phyloP scores from a whole-genome alignment of 1,140 invertebrate species.

The Panagrolaimus sp. region DNA sequence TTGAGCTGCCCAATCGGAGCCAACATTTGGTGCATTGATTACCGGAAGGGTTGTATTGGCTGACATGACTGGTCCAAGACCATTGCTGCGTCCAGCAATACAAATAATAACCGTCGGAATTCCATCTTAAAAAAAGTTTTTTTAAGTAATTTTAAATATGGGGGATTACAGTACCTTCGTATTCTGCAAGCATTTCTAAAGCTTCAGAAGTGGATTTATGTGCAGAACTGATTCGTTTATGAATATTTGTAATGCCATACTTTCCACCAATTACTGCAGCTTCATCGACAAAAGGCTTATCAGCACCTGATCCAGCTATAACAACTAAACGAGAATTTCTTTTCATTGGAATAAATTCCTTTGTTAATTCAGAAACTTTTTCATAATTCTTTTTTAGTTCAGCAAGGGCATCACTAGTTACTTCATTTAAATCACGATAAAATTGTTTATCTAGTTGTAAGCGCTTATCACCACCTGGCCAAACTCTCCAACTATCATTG shows the following conservation, averaged over 20 bases:
- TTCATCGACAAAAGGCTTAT: conserved; percentile 62
- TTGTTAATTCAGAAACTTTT: conserved; percentile 64
- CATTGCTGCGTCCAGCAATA: conserved; percentile 91
- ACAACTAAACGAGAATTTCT: conserved; percentile 68
- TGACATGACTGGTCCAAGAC: conserved; percentile 85
- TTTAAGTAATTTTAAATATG: too few species aligned
- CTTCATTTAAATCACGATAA: conserved; percentile 76
- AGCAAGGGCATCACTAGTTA: conserved; percentile 77
- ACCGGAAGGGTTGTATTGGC: conserved; percentile 85
- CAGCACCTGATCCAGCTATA: conserved; percentile 85
- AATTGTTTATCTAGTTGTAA: conserved; percentile 98
- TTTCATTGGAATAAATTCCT: conserved; percentile 34
- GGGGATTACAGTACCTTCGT: conserved; percentile 70
- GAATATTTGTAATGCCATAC: conserved; percentile 63
- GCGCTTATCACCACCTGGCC: conserved; percentile 88
- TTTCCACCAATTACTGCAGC: conserved; percentile 64
- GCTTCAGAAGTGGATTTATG: conserved; percentile 86
- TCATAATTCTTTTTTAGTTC: conserved; percentile 86
- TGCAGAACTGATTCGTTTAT: conserved; percentile 68
- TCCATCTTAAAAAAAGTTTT: conserved; percentile 40
- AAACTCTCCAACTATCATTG: conserved; percentile 93
- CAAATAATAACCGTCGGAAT: conserved; percentile 82
- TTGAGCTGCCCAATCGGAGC: conserved; percentile 67
- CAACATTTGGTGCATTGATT: conserved; percentile 88
- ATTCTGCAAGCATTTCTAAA: conserved; percentile 72